phyloP scores from a whole-genome alignment of 1,140 invertebrate species.

The Theocolax elegans region DNA sequence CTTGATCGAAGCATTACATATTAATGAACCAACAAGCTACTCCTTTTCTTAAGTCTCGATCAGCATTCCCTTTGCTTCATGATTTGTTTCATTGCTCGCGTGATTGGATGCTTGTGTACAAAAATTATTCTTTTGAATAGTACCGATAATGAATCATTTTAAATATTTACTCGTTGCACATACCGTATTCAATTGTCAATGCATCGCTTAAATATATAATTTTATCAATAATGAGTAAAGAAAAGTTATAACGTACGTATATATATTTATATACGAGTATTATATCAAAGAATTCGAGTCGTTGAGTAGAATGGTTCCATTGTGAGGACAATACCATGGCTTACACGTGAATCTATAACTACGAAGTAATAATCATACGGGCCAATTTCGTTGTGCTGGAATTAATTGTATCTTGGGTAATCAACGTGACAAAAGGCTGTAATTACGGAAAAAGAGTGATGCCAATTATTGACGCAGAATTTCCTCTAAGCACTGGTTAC shows the following conservation, averaged over 20 bases:
- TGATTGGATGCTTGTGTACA: neutral
- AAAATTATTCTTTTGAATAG: slow-evolving; percentile 25
- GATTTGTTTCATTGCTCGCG: slow-evolving; percentile 15
- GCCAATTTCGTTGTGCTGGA: slow-evolving; percentile 1
- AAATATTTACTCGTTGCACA: too few relatives aligned
- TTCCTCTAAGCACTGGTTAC: too few relatives aligned
- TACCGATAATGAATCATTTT: neutral
- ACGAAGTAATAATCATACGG: neutral
- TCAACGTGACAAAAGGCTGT: neutral
- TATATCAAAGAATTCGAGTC: too few relatives aligned
- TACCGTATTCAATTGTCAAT: too few relatives aligned
- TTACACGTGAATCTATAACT: too few relatives aligned
- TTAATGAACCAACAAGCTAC: slow-evolving; percentile 36
- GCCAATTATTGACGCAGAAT: neutral
- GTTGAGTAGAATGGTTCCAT: too few relatives aligned
- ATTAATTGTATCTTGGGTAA: slow-evolving; percentile 5
- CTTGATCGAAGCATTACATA: slow-evolving; percentile 39
- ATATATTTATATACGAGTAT: too few relatives aligned
- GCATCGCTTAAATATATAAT: too few relatives aligned
- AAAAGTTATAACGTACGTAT: too few relatives aligned
- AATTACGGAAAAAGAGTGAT: neutral
- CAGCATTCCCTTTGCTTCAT: slow-evolving; percentile 1
- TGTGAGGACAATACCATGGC: too few relatives aligned
- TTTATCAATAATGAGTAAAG: too few relatives aligned
- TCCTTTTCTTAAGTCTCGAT: slow-evolving; percentile 29